A percentile compares a stretch with the other conserved stretches of the same genome.
These are phyloP conservation scores for Stichodactyla mertensii DNA, from an alignment of 64 coral and sea anemone genomes.

Conservation along the genomic window DNA sequence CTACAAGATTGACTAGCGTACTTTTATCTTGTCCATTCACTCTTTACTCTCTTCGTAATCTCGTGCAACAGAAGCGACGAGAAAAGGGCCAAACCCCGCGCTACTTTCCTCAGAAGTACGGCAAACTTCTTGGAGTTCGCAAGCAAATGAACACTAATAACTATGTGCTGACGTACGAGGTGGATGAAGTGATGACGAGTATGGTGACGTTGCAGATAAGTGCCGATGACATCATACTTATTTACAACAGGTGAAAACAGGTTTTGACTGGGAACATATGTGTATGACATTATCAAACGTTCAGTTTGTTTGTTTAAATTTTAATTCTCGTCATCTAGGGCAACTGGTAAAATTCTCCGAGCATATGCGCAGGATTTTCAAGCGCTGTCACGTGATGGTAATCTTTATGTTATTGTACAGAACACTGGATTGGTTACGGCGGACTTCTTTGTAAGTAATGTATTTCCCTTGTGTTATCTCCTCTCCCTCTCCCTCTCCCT, in stretches of 20 bases:
- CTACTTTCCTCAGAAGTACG: slow-evolving; percentile 85
- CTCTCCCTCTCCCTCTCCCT: neutral
- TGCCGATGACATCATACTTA: slow-evolving; percentile 92
- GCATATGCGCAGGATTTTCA: slow-evolving; percentile 87
- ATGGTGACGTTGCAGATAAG: slow-evolving; percentile 92
- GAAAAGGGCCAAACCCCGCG: slow-evolving; percentile 42
- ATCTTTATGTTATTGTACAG: slow-evolving; percentile 76
- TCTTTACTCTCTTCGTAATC: neutral
- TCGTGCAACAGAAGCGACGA: slow-evolving; percentile 42
- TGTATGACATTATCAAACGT: too few species aligned
- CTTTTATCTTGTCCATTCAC: too few species aligned
- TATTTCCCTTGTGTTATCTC: neutral
- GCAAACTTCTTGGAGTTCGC: slow-evolving; percentile 68
- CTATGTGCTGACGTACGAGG: slow-evolving; percentile 80
- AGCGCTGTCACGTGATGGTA: slow-evolving; percentile 67
- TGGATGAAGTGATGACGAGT: slow-evolving; percentile 76
- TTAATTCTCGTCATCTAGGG: slow-evolving; percentile 41
- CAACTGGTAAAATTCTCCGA: slow-evolving; percentile 79
- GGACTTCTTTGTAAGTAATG: slow-evolving; percentile 81
- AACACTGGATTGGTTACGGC: slow-evolving; percentile 92
- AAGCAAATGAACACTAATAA: slow-evolving; percentile 19
- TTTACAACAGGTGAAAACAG: slow-evolving; percentile 81
- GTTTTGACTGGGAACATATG: too few species aligned
- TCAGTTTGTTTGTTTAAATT: neutral
- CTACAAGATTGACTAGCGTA: too few species aligned